phyloP scores from a whole-genome alignment of 2,797 vertebrate genomes.

The Mareca penelope region DNA sequence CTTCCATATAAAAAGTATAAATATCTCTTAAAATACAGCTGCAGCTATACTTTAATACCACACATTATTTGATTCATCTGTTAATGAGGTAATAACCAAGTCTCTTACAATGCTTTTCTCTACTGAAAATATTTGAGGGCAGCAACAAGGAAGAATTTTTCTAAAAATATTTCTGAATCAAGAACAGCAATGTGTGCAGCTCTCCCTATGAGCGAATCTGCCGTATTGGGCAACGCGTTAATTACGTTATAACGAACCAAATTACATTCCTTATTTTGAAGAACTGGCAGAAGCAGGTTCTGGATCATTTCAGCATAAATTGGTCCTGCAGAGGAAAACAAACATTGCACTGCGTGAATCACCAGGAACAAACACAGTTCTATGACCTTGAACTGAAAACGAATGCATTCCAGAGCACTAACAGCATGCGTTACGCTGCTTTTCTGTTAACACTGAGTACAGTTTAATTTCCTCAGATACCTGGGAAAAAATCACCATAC shows the following conservation, averaged over 20 bases:
- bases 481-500: neutral
- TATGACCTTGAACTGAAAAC: neutral
- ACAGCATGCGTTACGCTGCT: neutral
- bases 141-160: slow-evolving; percentile 98
- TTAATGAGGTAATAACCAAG: slow-evolving; percentile 93
- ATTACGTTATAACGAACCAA: slow-evolving; percentile 97
- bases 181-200: slow-evolving; percentile 99
- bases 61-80: slow-evolving; percentile 82
- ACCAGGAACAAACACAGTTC: neutral
- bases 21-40: slow-evolving; percentile 86
- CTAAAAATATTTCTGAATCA: slow-evolving; percentile 99
- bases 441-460: neutral
- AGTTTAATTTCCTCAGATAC: neutral
- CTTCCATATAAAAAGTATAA: slow-evolving; percentile 88
- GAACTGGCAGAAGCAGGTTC: slow-evolving; percentile 94
- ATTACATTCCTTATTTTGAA: slow-evolving; percentile 96
- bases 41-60: slow-evolving; percentile 82
- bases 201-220: slow-evolving; percentile 97
- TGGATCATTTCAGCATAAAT: slow-evolving; percentile 99
- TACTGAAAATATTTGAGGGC: slow-evolving; percentile 99
- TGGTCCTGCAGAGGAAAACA: slow-evolving; percentile 82
- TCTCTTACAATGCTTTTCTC: slow-evolving; percentile 76
- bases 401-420: neutral
- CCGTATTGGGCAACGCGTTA: slow-evolving; percentile 97
- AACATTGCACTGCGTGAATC: neutral